Evolutionary conservation across 37 sponge, comb jelly and placozoan species (phyloP), one percentile per base, ranked within the genome.

Genomic region (Agelas oroides): DNA sequence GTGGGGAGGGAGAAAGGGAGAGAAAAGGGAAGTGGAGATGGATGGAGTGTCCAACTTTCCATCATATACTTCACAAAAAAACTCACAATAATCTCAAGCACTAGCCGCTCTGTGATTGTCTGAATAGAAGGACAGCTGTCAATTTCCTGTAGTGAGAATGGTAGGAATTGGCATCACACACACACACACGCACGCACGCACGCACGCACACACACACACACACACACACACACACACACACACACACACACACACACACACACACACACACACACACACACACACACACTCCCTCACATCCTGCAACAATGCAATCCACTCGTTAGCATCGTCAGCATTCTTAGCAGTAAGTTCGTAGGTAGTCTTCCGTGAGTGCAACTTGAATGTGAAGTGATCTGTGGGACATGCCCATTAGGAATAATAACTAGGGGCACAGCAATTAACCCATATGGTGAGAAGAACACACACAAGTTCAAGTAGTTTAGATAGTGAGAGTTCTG

Each of bases 301-400:
- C 56, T 93, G 91, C 0, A 96, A 40, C 15, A 89, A 74, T 5
- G 62, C 31, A 19, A 94, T 86, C 97, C 97, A 96, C 76, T 85
- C 84, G 25, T 73, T 41, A 23, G 85, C 88, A 27, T 94, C 94
- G 1, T 87, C 81, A 20, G 46, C 80, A 18, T 84, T 75, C 39
- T 81, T 83, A 16, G 89, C 80, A 2, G 86, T 86, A 24, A 96
- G 68, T 33, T 61, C 23, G 35, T 78, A 55, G 32, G 89, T 85
- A 57, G 73, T 75, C 78, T 90, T 88, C 13, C 92, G 87, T 8
- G 89, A 79, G 65, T 96, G 82, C 32, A 96, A 72, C 59, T 53
- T 80, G 81, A 96, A 82, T 1, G 96, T 92, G 70, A 59, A 89
- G 37, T 16, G 34, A 25, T 57, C 94, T 79, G 57, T 3, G 63